Base-by-base conservation (phyloP, 2,113 vertebrate genomes). In the Gallinago paraguaiae region DNA sequence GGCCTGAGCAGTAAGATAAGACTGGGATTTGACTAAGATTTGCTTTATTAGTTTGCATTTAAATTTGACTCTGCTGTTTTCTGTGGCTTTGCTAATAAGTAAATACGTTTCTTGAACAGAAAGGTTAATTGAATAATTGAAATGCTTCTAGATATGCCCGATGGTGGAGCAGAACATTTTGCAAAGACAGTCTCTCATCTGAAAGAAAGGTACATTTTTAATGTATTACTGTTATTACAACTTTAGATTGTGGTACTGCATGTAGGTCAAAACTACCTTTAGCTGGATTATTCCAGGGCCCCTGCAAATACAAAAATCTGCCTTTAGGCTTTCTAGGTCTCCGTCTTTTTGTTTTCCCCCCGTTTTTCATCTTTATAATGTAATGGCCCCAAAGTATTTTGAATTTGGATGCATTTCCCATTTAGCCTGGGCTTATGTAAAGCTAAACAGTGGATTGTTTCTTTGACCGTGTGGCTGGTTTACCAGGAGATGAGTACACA, bases 141-240 rank as follows among this genome's bases (percentile, higher is more conserved):
- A 87, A 94, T 97, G 37, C 94, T 93, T 94, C 59, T 95, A 99
- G 99, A 99, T 97, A 91, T 99, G 80, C 93, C 98, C 16, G 99
- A 99, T 35, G 99, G 99, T 70, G 99, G 99, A 63, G 99, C 99
- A 3, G 98, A 97, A 85, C 99, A 99, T 94, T 98, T 99, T 81
- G 99, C 99, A 75, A 98, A 98, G 92, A 99, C 99, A 0, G 99
- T 99, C 37, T 97, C 97, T 11, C 97, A 97, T 79, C 97, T 99
- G 84, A 99, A 99, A 92, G 98, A 99, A 97, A 99, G 98, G 99
- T 99, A 98, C 57, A 22, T 72, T 17, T 15, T 76, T 70, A 59
- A 45, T 39, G 39, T 35, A 31, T 86, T 88, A 51, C 59, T 82
- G 1, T 59, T 50, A 23, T 1, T 92, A 51, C 33, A 70, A 53